Percentiles rank a stretch among this genome's conserved stretches.
These are phyloP conservation scores for Callinectes sapidus DNA, from an alignment of 2,888 invertebrate species.

Conservation along the genomic window DNA sequence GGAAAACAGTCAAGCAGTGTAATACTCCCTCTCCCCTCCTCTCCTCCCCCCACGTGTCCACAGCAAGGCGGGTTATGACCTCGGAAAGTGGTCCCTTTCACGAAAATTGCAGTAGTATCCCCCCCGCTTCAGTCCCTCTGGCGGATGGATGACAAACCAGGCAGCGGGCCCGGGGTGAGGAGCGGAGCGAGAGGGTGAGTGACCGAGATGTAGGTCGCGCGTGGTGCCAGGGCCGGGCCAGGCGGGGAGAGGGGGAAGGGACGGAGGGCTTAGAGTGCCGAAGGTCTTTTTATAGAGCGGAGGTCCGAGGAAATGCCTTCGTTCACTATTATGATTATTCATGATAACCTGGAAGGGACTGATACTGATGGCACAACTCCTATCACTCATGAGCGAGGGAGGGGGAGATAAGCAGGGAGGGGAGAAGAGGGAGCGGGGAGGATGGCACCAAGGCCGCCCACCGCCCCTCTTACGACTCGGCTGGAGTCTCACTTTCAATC, in stretches of 20 bases:
- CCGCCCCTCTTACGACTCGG: slow-evolving; percentile 14
- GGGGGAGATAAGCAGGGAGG: not conserved
- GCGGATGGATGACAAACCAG: slow-evolving; percentile 46
- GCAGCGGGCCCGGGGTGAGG: slow-evolving; percentile 37
- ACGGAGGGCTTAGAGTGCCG: not conserved
- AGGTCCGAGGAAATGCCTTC: slow-evolving; percentile 28
- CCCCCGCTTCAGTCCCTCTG: slow-evolving; percentile 27
- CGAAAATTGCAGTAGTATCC: slow-evolving; percentile 38
- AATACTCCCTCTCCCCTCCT: not conserved
- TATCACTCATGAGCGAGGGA: not conserved
- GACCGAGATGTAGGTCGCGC: slow-evolving; percentile 55
- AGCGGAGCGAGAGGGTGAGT: slow-evolving; percentile 53
- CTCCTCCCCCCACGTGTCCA: not conserved
- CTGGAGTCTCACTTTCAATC: slow-evolving; percentile 46
- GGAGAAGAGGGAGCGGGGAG: not conserved
- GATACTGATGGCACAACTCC: not conserved
- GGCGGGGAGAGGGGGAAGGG: slow-evolving; percentile 18
- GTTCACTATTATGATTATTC: slow-evolving; percentile 6
- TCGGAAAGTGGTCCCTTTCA: slow-evolving; percentile 30
- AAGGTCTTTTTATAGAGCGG: slow-evolving; percentile 26
- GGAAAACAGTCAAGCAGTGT: slow-evolving; percentile 24
- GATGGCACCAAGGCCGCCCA: not conserved
- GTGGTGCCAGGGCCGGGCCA: slow-evolving; percentile 43
- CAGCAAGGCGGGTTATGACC: slow-evolving; percentile 36
- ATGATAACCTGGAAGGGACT: slow-evolving; percentile 1